Evolutionary conservation across 2,888 invertebrate species (phyloP).

Genomic region (Microctonus brassicae): DNA sequence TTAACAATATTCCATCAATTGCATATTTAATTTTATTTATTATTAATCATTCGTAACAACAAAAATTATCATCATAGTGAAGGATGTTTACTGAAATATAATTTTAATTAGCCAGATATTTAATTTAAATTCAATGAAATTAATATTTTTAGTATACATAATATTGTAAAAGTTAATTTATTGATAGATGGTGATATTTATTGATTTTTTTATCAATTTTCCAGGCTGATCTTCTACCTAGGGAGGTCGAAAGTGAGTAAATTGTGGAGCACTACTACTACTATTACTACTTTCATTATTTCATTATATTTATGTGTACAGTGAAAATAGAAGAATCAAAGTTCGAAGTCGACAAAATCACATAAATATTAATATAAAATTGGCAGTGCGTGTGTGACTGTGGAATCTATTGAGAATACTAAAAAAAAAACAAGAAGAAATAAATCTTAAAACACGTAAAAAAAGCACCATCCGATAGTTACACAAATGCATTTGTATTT

Average conservation of each 20-base stretch:
- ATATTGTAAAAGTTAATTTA: too few species aligned
- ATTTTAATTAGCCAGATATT: too few species aligned
- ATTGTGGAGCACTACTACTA: slow-evolving; percentile 34
- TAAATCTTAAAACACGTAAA: background rate
- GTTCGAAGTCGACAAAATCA: background rate
- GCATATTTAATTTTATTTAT: background rate
- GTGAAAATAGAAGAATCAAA: slow-evolving; percentile 13
- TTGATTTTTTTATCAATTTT: slow-evolving; percentile 63
- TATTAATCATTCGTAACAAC: too few species aligned
- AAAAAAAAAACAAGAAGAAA: background rate
- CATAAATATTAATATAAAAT: background rate
- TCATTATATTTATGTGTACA: background rate
- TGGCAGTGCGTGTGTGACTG: background rate
- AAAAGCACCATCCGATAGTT: background rate
- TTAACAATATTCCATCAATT: slow-evolving; percentile 7
- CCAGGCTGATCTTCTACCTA: slow-evolving; percentile 89
- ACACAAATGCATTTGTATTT: too few species aligned
- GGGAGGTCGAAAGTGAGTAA: slow-evolving; percentile 91
- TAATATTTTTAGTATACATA: too few species aligned
- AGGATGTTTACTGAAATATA: too few species aligned
- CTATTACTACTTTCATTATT: background rate
- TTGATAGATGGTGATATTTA: background rate
- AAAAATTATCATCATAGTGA: too few species aligned
- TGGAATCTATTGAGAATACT: background rate
- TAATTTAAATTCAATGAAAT: too few species aligned